These are phyloP conservation scores for Pachyrhynchus sulphureomaculatus DNA, from an alignment of 1,140 invertebrate species.

Conservation along the genomic window DNA sequence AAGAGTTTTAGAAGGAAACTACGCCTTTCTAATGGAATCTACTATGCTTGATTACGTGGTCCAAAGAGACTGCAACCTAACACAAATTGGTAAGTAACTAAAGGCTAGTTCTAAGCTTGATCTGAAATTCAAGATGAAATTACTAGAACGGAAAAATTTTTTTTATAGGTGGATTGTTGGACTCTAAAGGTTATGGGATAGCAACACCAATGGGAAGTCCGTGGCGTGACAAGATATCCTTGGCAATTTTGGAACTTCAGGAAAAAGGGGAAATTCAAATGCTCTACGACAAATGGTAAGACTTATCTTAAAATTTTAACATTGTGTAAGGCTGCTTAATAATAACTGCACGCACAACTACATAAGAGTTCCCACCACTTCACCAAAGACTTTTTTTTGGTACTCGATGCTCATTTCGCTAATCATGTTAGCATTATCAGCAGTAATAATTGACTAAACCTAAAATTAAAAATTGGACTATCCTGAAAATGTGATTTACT, in stretches of 20 bases:
- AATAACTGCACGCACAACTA: no score
- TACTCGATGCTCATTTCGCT: no score
- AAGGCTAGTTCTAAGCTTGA: no score
- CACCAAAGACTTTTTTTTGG: no score
- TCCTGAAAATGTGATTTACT: no score
- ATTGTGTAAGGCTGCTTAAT: neutral
- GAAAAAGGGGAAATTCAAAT: conserved; percentile 95
- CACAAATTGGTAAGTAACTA: conserved; percentile 75
- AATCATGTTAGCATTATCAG: no score
- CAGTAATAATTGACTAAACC: no score
- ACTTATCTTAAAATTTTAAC: neutral
- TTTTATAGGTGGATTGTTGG: conserved; percentile 25
- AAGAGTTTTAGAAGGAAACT: conserved; percentile 84
- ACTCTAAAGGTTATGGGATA: conserved; percentile 68
- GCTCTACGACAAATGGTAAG: conserved; percentile 81
- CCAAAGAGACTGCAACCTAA: conserved; percentile 95
- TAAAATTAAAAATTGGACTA: no score
- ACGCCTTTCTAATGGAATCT: conserved; percentile 98
- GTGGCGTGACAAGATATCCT: conserved; percentile 92
- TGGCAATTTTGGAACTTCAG: conserved; percentile 92
- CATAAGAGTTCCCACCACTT: no score
- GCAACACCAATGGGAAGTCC: conserved; percentile 89
- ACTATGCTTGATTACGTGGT: conserved; percentile 96
- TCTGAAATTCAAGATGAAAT: no score
- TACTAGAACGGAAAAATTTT: no score